phyloP scores from a whole-genome alignment of 2,113 vertebrate genomes.

The Rattus norvegicus region GRCr8 NC_086024.1:87872501-87873000 shows the following conservation, averaged over 20 bases:
- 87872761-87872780: background rate
- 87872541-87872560: background rate
- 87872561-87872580: conserved; percentile 33
- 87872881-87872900: background rate
- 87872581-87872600: background rate
- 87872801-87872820: background rate
- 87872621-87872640: conserved; percentile 38
- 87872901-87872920: background rate
- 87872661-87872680: background rate
- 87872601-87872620: conserved; percentile 34
- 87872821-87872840: background rate
- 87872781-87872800: background rate
- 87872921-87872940: background rate
- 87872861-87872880: background rate
- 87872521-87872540: background rate
- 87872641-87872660: background rate
- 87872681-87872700: background rate
- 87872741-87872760: background rate
- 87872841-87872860: background rate
- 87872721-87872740: background rate
- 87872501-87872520: conserved; percentile 1
- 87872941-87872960: background rate
- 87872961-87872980: background rate
- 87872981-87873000: background rate
- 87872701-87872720: background rate